phyloP scores from a whole-genome alignment of 2,113 vertebrate species.

The Argyrosomus japonicus region DNA sequence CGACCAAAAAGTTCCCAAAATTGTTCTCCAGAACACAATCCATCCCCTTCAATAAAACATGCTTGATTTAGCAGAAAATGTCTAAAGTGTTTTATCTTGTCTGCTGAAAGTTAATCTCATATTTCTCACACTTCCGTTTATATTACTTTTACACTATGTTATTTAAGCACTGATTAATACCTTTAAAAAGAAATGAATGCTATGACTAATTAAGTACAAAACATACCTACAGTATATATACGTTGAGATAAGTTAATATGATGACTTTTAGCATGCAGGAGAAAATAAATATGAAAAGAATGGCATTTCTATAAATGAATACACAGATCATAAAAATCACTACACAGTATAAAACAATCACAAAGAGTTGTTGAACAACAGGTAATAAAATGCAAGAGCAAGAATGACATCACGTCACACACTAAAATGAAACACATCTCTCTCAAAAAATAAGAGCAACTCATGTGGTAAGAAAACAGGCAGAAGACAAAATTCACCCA shows the following conservation, averaged over 20 bases:
- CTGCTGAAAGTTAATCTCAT: background rate
- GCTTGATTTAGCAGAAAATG: background rate
- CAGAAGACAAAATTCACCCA: background rate
- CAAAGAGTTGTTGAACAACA: constrained; percentile 22
- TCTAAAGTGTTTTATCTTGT: background rate
- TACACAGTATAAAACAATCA: constrained; percentile 3
- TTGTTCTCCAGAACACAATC: background rate
- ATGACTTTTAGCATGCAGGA: background rate
- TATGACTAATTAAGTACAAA: background rate
- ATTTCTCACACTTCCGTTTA: background rate
- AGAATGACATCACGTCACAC: constrained; percentile 27
- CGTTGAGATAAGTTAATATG: background rate
- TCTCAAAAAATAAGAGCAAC: constrained; percentile 9
- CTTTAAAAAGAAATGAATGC: background rate
- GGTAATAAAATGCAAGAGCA: constrained; percentile 56
- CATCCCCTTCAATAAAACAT: constrained; percentile 12
- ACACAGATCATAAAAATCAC: background rate
- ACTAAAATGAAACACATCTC: constrained; percentile 16
- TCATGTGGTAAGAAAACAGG: constrained; percentile 6
- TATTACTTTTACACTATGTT: background rate
- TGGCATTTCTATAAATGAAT: background rate
- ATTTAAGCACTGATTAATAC: background rate
- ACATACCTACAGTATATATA: too few relatives aligned
- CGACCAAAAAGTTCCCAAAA: background rate
- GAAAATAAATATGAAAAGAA: background rate